Evolutionary conservation across 1,140 invertebrate species (phyloP).

Genomic region (Pseudomyrmex gracilis): DNA sequence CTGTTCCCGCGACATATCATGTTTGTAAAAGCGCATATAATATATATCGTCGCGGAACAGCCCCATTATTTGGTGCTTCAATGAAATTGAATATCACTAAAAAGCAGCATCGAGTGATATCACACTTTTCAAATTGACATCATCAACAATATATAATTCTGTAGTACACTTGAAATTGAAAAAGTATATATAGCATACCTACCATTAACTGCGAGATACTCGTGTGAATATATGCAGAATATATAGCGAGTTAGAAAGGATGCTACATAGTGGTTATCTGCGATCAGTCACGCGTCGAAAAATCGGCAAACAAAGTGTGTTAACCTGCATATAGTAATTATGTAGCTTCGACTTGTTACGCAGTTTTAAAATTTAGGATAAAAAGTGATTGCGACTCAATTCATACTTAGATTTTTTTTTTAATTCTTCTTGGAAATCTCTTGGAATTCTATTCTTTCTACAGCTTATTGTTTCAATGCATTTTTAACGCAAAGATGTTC

Average conservation of each 20-base stretch:
- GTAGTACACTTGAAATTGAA: background rate
- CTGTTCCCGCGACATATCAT: too few species aligned
- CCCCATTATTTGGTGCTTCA: too few species aligned
- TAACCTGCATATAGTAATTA: conserved; percentile 32
- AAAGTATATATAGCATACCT: background rate
- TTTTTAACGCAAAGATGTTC: background rate
- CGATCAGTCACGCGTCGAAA: conserved; percentile 50
- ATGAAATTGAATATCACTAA: background rate
- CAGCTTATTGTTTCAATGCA: background rate
- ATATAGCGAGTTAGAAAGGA: conserved; percentile 45
- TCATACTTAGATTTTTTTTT: too few species aligned
- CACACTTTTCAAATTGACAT: too few species aligned
- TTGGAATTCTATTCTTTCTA: background rate
- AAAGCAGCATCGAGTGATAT: too few species aligned
- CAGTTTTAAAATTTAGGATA: too few species aligned
- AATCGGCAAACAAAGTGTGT: conserved; percentile 15
- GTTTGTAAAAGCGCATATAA: too few species aligned
- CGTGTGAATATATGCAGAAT: conserved; percentile 16
- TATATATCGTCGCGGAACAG: too few species aligned
- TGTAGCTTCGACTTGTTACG: conserved; percentile 12
- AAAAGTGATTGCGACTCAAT: background rate
- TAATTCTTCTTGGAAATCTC: background rate
- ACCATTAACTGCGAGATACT: background rate
- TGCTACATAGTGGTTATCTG: conserved; percentile 30
- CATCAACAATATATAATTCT: too few species aligned